A percentile compares a stretch with the other conserved stretches of the same genome.
Conservation (phyloP, 2,797 vertebrate species). For the Dendrocincla tyrannina region DNA sequence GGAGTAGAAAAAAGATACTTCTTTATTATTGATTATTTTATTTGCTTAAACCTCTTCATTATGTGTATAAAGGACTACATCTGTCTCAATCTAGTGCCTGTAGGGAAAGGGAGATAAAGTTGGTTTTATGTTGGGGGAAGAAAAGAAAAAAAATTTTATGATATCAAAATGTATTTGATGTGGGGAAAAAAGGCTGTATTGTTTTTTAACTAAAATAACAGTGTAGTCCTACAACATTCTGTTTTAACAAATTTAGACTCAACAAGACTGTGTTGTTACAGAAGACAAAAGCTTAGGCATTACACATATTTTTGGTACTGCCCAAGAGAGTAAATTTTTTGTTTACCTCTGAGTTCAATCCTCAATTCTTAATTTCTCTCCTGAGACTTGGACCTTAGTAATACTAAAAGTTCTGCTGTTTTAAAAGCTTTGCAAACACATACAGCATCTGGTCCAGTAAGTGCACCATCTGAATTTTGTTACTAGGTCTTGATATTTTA, state of each 20-base stretch:
- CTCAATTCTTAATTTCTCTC: not conserved
- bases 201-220: not conserved
- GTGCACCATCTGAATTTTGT: not conserved
- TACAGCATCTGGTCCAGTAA: not conserved
- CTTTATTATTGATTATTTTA: not conserved
- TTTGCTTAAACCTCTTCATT: not conserved
- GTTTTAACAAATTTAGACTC: not conserved
- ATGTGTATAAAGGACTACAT: not conserved
- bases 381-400: not conserved
- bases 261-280: not conserved
- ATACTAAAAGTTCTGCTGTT: not conserved
- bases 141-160: not conserved
- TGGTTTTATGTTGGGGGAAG: not conserved
- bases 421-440: not conserved
- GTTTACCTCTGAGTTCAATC: not conserved
- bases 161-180: not conserved
- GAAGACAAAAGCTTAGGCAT: not conserved
- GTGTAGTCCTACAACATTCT: not conserved
- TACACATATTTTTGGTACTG: not conserved
- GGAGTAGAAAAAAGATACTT: not conserved
- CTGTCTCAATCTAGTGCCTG: not conserved
- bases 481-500: not conserved
- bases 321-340: not conserved
- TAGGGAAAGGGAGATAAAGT: not conserved
- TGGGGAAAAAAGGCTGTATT: not conserved